Evolutionary conservation across 2,888 invertebrate species (phyloP).

Genomic region (Epirrita christyi): DNA sequence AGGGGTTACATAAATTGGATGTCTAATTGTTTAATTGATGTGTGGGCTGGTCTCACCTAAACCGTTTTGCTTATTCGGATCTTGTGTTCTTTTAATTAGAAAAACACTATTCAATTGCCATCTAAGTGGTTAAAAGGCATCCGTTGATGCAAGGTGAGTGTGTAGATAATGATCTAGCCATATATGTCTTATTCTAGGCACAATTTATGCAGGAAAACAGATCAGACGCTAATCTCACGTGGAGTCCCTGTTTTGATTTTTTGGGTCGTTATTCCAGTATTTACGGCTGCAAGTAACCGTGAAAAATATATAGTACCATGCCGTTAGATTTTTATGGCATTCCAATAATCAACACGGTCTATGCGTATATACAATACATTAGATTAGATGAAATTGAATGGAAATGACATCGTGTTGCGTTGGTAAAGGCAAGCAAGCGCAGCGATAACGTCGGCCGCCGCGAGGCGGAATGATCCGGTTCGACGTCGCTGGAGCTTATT

Average conservation of each 20-base stretch:
- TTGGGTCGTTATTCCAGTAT: background rate
- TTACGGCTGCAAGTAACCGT: background rate
- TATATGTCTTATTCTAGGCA: constrained; percentile 2
- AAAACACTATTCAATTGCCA: constrained; percentile 51
- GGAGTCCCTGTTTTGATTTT: too few relatives aligned
- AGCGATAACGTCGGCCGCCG: constrained; percentile 52
- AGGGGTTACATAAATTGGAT: constrained; percentile 22
- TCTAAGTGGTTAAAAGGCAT: constrained; percentile 48
- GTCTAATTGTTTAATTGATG: constrained; percentile 49
- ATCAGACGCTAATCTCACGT: background rate
- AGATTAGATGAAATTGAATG: constrained; percentile 30
- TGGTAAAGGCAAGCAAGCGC: constrained; percentile 25
- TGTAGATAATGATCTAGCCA: constrained; percentile 1
- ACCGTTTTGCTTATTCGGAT: constrained; percentile 31
- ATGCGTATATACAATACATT: constrained; percentile 15
- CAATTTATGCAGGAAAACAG: background rate
- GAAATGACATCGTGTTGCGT: constrained; percentile 26
- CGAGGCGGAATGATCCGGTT: constrained; percentile 65
- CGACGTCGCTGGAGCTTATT: constrained; percentile 55
- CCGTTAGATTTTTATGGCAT: background rate
- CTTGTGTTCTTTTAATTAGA: constrained; percentile 57
- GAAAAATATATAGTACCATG: background rate
- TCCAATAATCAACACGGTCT: constrained; percentile 17
- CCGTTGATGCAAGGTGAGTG: constrained; percentile 29
- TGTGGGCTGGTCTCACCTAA: constrained; percentile 41